Evolutionary conservation across 2,797 vertebrate genomes (phyloP).

Genomic region (Tarsius wallacei): DNA sequence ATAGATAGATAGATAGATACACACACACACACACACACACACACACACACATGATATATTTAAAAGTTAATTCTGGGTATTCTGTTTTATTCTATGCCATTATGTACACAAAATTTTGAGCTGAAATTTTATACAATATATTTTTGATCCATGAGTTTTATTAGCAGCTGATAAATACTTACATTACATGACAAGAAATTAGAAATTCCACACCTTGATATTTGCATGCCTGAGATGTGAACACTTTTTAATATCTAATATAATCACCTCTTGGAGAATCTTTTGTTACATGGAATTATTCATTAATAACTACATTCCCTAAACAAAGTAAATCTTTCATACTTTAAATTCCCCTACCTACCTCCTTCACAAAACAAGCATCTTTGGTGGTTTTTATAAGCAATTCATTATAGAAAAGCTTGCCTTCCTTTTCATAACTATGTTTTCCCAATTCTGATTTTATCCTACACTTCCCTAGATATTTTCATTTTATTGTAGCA

Average conservation of each 20-base stretch:
- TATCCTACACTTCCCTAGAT: background rate
- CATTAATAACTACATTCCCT: background rate
- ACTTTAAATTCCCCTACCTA: background rate
- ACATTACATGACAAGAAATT: background rate
- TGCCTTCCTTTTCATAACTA: background rate
- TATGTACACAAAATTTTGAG: background rate
- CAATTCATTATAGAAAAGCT: background rate
- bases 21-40: too few species aligned
- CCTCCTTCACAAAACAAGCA: background rate
- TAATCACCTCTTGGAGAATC: conserved; percentile 43
- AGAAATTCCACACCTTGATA: conserved; percentile 22
- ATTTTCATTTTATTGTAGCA: background rate
- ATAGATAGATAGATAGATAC: too few species aligned
- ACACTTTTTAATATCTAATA: conserved; percentile 67
- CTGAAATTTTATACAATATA: background rate
- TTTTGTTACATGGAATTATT: conserved; percentile 47
- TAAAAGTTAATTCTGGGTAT: background rate
- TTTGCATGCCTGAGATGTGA: conserved; percentile 40
- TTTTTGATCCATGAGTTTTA: background rate
- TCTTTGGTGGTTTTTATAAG: background rate
- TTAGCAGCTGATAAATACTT: background rate
- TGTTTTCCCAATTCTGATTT: background rate
- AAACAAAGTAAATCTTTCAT: conserved; percentile 50
- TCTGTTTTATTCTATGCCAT: background rate
- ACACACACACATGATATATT: background rate